phyloP scores from a whole-genome alignment of 2,888 invertebrate species.

The Leptinotarsa juncta region DNA sequence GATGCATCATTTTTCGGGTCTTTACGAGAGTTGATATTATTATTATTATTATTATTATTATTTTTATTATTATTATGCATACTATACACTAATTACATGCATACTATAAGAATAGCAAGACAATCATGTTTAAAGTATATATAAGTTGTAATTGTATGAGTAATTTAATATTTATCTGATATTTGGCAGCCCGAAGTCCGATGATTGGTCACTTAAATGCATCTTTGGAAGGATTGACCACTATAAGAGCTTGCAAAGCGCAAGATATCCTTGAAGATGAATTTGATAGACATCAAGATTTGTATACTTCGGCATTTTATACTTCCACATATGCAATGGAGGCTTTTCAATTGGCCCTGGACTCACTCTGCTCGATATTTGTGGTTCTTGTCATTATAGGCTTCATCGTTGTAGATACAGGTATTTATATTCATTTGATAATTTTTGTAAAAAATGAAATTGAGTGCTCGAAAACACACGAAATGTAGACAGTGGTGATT shows the following conservation, averaged over 20 bases:
- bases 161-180: conserved; percentile 22
- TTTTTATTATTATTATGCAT: too few species aligned
- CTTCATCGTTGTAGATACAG: conserved; percentile 50
- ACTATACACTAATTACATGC: too few species aligned
- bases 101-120: too few species aligned
- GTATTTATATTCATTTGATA: conserved; percentile 29
- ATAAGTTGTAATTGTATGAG: not conserved
- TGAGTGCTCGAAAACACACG: too few species aligned
- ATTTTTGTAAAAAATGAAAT: too few species aligned
- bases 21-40: too few species aligned
- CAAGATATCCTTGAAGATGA: conserved; percentile 58
- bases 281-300: conserved; percentile 61
- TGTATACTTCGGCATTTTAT: conserved; percentile 60
- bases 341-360: conserved; percentile 60
- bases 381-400: conserved; percentile 50
- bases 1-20: too few species aligned
- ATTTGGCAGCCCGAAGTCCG: conserved; percentile 61
- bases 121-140: too few species aligned
- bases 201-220: conserved; percentile 62
- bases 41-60: too few species aligned
- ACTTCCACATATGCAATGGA: conserved; percentile 55
- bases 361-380: conserved; percentile 53
- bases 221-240: conserved; percentile 63
- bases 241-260: conserved; percentile 61
- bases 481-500: too few species aligned